phyloP scores from a whole-genome alignment of 35 echinoderm and acorn worm species.

The Chiridota heheva region DNA sequence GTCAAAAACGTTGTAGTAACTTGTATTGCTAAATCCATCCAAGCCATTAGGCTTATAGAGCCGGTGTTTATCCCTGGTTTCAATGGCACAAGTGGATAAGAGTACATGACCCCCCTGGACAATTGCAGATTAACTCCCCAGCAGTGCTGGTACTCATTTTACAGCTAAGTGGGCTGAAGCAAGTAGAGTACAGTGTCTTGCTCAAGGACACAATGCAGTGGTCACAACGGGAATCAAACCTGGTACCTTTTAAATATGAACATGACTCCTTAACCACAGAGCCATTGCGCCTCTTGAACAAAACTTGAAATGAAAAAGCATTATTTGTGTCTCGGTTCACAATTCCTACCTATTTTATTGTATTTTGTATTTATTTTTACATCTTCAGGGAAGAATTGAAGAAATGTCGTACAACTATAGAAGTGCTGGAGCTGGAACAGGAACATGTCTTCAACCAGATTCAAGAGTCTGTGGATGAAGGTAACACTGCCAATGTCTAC shows the following conservation, averaged over 20 bases:
- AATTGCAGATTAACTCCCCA: no score
- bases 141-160: no score
- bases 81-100: no score
- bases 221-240: neutral
- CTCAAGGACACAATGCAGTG: no score
- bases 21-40: no score
- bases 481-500: slow-evolving; percentile 77
- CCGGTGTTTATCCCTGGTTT: no score
- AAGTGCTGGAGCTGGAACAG: slow-evolving; percentile 67
- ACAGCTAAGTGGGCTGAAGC: no score
- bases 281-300: no score
- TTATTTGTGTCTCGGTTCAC: neutral
- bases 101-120: no score
- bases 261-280: no score
- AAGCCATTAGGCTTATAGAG: no score
- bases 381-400: slow-evolving; percentile 76
- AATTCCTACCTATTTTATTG: neutral
- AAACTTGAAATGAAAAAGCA: neutral
- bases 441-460: slow-evolving; percentile 67
- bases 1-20: no score
- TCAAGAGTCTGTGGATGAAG: slow-evolving; percentile 40
- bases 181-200: neutral
- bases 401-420: slow-evolving; percentile 78
- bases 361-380: neutral
- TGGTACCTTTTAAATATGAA: neutral